Evolutionary conservation across 1,140 invertebrate genomes (phyloP), one percentile per base, ranked within the genome.

Genomic region (Bombus superbus): DNA sequence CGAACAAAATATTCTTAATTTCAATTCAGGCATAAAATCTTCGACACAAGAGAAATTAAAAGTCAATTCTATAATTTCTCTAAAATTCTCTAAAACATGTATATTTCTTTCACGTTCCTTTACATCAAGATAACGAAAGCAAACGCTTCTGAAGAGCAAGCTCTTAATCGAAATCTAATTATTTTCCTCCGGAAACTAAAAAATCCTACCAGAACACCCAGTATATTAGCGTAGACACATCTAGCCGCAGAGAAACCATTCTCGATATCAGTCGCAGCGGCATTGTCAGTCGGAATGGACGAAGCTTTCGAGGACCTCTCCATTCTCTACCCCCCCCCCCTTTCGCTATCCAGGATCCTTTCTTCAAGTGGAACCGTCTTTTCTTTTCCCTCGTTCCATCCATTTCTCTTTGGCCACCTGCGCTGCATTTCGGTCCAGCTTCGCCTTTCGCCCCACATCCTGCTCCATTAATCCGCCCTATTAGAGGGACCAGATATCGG

Each of bases 401-500:
- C 68, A 53, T 83, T 73, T 77, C 84, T 79, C 73, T 68, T 71
- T 73, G 53, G 32, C 86, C 86, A 81, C 84, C 84, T 88, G 68
- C 69, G 76, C 38, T 44, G 64, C 77, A 80, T 85, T 74, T 53
- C 47, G 38, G 64, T 42, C 74, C 80, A 62, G 77, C 62, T 40
- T 57, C 86, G 73, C 78, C 81, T 77, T 77, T 42, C 79, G 47
- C 42, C 53, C 66, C 85, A 85, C 73, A 85, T 87, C 78, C 76
- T 85, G 78, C 68, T 44, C 75, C 62, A 81, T 76, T 91, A 91
- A 91, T 91, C 90, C 89, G 40, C 81, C 78, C 89, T 89, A 87
- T 91, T 85, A 86, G 75, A 87, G 44, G 71, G 81, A 68, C 81
- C 82, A 91, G 87, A 91, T 91, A 91, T 91, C 90, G 90, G 90